Evolutionary conservation across 2,888 invertebrate species (phyloP).

Genomic region (Melieria omissa): DNA sequence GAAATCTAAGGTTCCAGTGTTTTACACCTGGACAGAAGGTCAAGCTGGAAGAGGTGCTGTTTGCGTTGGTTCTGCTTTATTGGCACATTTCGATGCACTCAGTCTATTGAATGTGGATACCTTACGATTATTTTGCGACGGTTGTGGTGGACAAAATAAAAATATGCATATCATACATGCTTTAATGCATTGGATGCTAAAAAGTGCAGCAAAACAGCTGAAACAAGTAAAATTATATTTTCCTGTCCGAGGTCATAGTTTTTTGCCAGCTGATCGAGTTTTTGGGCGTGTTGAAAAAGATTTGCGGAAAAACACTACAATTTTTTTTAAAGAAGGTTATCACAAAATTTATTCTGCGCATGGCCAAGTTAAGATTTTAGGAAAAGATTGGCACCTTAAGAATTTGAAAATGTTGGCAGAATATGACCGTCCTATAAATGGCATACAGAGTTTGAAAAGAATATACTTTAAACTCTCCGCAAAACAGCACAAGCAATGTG

Average conservation of each 20-base stretch:
- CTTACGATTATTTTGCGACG: no score
- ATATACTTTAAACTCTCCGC: conserved; percentile 32
- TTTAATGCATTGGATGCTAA: no score
- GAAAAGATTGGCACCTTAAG: conserved; percentile 27
- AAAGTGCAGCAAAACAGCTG: no score
- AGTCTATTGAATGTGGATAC: no score
- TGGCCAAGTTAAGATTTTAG: conserved; percentile 27
- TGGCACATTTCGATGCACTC: no score
- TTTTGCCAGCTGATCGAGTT: conserved; percentile 37
- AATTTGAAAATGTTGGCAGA: conserved; percentile 28
- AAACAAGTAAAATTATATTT: no score
- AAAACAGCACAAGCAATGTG: conserved; percentile 20
- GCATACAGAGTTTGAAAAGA: conserved; percentile 34
- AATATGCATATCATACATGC: no score
- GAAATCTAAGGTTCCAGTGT: conserved; percentile 28
- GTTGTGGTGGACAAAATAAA: no score
- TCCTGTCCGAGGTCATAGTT: no score
- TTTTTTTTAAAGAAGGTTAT: conserved; percentile 31
- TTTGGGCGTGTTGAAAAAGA: conserved; percentile 36
- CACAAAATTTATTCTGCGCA: conserved; percentile 24
- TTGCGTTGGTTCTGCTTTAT: no score
- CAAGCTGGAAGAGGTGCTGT: no score
- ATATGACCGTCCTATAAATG: conserved; percentile 30
- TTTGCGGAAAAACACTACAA: conserved; percentile 25
- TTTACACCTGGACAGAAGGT: conserved; percentile 36